Conservation (phyloP, 2,113 vertebrate genomes). For the Aix galericulata region DNA sequence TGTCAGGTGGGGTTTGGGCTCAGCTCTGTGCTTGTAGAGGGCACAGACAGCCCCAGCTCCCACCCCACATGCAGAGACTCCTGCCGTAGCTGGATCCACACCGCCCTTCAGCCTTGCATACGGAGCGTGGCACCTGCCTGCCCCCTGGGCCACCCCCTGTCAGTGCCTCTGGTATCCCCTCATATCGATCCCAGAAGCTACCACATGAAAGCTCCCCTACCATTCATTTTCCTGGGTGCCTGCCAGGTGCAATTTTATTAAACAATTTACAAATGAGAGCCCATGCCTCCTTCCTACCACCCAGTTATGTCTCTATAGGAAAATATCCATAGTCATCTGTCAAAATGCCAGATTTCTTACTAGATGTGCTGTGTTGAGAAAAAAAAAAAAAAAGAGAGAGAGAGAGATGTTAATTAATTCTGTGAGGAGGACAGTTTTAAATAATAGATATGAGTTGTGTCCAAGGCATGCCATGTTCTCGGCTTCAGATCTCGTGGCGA, state of each 20-base stretch:
- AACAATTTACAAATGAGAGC: neutral
- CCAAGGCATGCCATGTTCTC: neutral
- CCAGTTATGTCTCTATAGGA: neutral
- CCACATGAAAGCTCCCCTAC: neutral
- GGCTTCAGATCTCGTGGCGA: neutral
- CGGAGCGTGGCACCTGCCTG: neutral
- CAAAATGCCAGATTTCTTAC: neutral
- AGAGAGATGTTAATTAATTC: neutral
- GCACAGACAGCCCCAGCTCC: neutral
- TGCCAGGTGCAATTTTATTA: neutral
- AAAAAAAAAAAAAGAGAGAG: neutral
- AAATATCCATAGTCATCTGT: neutral
- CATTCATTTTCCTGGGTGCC: neutral
- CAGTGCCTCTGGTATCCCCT: neutral
- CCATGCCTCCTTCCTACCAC: neutral
- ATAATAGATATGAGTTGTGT: neutral
- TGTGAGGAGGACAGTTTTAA: neutral
- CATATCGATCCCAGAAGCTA: neutral
- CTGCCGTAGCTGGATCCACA: fast-evolving
- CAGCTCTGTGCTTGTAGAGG: neutral
- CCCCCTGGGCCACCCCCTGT: fast-evolving
- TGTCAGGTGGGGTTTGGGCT: neutral
- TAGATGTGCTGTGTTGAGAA: neutral
- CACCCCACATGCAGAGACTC: too few species aligned
- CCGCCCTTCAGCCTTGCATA: neutral